A percentile compares a stretch with the other conserved stretches of the same genome.
Conservation (phyloP, 2,113 vertebrate species). For the Alaudala cheleensis region DNA sequence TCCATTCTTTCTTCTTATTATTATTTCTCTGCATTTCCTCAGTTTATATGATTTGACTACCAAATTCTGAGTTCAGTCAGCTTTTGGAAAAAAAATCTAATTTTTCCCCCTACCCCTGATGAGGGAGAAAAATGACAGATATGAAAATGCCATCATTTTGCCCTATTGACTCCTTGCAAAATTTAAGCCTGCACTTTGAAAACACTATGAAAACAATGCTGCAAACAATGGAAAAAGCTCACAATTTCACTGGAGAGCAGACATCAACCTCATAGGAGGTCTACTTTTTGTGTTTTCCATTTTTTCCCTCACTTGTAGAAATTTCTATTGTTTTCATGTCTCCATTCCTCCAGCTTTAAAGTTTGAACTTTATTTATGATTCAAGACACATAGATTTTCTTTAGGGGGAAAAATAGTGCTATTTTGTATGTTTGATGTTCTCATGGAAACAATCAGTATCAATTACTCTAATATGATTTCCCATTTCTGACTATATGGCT, state of each 20-base stretch:
- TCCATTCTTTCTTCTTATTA: not conserved
- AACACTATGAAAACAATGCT: not conserved
- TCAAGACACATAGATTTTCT: not conserved
- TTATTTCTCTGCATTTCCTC: not conserved
- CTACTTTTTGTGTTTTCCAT: not conserved
- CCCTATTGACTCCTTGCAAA: not conserved
- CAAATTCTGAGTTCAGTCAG: not conserved
- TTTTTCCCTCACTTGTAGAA: not conserved
- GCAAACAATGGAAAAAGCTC: not conserved
- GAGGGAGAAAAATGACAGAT: not conserved
- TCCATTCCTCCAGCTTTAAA: not conserved
- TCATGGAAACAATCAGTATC: not conserved
- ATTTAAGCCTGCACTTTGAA: not conserved
- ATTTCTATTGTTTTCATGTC: not conserved
- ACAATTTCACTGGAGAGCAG: not conserved
- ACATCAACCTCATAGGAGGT: not conserved
- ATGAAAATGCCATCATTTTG: not conserved
- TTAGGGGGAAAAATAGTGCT: not conserved
- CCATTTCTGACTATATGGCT: not conserved
- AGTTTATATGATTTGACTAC: not conserved
- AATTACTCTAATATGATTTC: not conserved
- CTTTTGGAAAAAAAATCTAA: not conserved
- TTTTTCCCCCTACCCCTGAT: not conserved
- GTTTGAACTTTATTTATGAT: not conserved
- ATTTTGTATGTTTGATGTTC: not conserved